phyloP scores from a whole-genome alignment of 2,113 vertebrate species.

The Nothobranchius kuhntae region DNA sequence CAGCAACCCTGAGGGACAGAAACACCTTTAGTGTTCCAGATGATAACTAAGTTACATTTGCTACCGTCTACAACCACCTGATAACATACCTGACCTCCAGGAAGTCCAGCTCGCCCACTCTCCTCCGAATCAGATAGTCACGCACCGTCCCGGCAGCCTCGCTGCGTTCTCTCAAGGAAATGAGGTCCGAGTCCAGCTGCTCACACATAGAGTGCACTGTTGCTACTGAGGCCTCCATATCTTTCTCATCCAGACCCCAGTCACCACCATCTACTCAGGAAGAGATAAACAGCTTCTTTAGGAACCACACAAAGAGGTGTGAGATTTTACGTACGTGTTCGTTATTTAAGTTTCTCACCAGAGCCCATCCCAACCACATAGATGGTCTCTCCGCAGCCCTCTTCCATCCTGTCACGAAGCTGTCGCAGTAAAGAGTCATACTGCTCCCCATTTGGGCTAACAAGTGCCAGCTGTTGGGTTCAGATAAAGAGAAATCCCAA shows the following conservation, averaged over 20 bases:
- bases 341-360: slow-evolving; percentile 76
- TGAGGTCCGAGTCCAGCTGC: slow-evolving; percentile 92
- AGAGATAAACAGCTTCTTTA: slow-evolving; percentile 1
- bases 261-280: slow-evolving; percentile 87
- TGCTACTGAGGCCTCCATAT: slow-evolving; percentile 96
- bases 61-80: neutral
- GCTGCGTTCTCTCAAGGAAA: slow-evolving; percentile 88
- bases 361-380: slow-evolving; percentile 98
- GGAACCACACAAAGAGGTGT: neutral
- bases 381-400: slow-evolving; percentile 98
- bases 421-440: slow-evolving; percentile 96
- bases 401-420: slow-evolving; percentile 94
- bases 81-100: slow-evolving; percentile 94
- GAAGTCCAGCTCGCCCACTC: slow-evolving; percentile 97
- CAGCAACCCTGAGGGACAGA: slow-evolving; percentile 85
- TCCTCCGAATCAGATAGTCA: slow-evolving; percentile 93
- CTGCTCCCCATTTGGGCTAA: slow-evolving; percentile 95
- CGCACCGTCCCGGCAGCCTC: slow-evolving; percentile 91
- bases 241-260: slow-evolving; percentile 91
- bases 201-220: slow-evolving; percentile 94
- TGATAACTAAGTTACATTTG: neutral
- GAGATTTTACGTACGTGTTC: neutral
- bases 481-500: slow-evolving; percentile 19
- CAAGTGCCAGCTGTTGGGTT: slow-evolving; percentile 87
- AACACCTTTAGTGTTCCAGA: neutral